Evolutionary conservation across 2,113 vertebrate species (phyloP), one percentile per base, ranked within the genome.

Genomic region (Dromiciops gliroides): DNA sequence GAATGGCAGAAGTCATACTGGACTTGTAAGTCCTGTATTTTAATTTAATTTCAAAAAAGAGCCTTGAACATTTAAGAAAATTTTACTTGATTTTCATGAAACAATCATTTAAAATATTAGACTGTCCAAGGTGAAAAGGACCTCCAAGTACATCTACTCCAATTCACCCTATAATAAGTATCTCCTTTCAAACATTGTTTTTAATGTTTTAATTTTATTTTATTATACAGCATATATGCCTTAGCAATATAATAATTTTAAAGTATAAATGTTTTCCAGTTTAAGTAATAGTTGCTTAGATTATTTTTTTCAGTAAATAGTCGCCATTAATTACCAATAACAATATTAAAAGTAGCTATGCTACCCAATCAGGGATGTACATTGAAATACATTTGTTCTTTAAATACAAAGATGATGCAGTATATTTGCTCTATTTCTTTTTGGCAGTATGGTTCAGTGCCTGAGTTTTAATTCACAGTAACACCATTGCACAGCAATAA

Each of bases 381-480:
- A 83, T 22, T 23, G 16, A 44, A 83, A 83, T 44, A 83, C 19
- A 44, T 83, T 56, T 67, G 11, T 37, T 67, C 12, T 67, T 67
- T 83, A 44, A 83, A 83, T 22, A n/a, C 44, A 83, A 83, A 6
- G 12, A 75, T 75, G 67, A 44, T 83, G 67, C 31, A 67, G 60
- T 67, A 67, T 67, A 37, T 67, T 67, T 67, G 60, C n/a, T 83
- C 7, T 83, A 44, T 83, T 83, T 83, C 67, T 83, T 83, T 83
- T 83, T 83, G n/a, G n/a, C 67, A 83, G n/a, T 83, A 83, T 44
- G 67, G n/a, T 83, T 83, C 67, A 83, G 37, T 44, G 67, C 19
- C n/a, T 83, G 67, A 83, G 67, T 83, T 83, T 83, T 83, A 83
- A 83, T 83, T 83, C n/a, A 83, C 67, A 75, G 37, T 83, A 83